Percentiles rank a stretch among this genome's conserved stretches.
Evolutionary conservation across 2,888 invertebrate genomes (phyloP).

Genomic region (Lycocerus yunnanus): DNA sequence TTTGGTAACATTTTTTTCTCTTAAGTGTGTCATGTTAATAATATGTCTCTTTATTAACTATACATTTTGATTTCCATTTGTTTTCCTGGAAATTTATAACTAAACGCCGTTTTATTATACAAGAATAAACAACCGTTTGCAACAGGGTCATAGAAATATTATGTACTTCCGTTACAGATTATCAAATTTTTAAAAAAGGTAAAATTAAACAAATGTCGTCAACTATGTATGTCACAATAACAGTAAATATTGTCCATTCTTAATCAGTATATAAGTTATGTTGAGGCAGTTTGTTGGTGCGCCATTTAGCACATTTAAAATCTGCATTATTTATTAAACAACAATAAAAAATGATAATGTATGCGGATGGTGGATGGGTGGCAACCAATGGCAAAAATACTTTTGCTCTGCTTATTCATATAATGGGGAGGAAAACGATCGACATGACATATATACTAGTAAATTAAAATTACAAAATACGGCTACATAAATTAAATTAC

Average conservation of each 20-base stretch:
- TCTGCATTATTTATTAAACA: neutral
- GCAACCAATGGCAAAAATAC: slow-evolving; percentile 47
- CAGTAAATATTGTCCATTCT: slow-evolving; percentile 39
- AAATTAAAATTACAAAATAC: slow-evolving; percentile 41
- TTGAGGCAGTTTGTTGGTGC: slow-evolving; percentile 32
- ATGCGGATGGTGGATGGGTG: slow-evolving; percentile 30
- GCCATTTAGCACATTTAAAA: neutral
- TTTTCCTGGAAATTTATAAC: neutral
- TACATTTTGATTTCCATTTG: neutral
- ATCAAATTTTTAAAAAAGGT: neutral
- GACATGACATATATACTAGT: slow-evolving; percentile 42
- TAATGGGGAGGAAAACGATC: slow-evolving; percentile 44
- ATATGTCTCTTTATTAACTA: slow-evolving; percentile 12
- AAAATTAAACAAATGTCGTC: neutral
- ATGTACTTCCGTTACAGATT: neutral
- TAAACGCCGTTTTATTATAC: neutral
- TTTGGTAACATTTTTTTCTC: slow-evolving; percentile 34
- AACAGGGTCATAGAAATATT: neutral
- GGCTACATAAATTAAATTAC: slow-evolving; percentile 39
- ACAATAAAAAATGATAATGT: slow-evolving; percentile 41
- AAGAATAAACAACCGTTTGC: neutral
- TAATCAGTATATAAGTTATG: slow-evolving; percentile 31
- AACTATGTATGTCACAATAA: slow-evolving; percentile 14
- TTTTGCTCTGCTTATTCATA: slow-evolving; percentile 54
- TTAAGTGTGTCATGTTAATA: slow-evolving; percentile 29